Conservation (phyloP, 1,140 invertebrate genomes). For the Pararge aegeria region DNA sequence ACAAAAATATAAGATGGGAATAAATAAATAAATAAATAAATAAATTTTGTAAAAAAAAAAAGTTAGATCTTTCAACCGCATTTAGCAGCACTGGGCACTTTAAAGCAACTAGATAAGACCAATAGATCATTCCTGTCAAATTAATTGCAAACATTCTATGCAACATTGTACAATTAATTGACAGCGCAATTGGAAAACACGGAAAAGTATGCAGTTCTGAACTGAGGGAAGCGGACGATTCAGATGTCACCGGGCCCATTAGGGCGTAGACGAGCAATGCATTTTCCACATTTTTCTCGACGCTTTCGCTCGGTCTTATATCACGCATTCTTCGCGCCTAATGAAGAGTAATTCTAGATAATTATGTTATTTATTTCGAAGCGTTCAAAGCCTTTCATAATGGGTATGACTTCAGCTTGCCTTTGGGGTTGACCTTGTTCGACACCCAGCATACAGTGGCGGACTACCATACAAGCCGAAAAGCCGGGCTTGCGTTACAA, state of each 20-base stretch:
- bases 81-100: too few species aligned
- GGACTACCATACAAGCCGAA: too few species aligned
- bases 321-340: not conserved
- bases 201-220: not conserved
- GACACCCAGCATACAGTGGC: too few species aligned
- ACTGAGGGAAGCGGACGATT: not conserved
- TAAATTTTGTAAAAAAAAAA: too few species aligned
- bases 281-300: not conserved
- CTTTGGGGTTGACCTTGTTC: too few species aligned
- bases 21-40: too few species aligned
- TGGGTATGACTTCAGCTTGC: too few species aligned
- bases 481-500: too few species aligned
- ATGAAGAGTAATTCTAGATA: not conserved
- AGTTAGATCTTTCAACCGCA: too few species aligned
- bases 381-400: too few species aligned
- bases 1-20: too few species aligned
- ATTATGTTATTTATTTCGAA: not conserved
- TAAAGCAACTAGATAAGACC: not conserved
- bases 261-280: not conserved
- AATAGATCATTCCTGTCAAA: not conserved
- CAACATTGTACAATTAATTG: not conserved
- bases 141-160: not conserved
- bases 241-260: not conserved
- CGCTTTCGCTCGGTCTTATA: not conserved
- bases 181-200: not conserved